These are phyloP conservation scores for Rhagonycha fulva DNA, from an alignment of 2,888 invertebrate species.

Conservation along the genomic window DNA sequence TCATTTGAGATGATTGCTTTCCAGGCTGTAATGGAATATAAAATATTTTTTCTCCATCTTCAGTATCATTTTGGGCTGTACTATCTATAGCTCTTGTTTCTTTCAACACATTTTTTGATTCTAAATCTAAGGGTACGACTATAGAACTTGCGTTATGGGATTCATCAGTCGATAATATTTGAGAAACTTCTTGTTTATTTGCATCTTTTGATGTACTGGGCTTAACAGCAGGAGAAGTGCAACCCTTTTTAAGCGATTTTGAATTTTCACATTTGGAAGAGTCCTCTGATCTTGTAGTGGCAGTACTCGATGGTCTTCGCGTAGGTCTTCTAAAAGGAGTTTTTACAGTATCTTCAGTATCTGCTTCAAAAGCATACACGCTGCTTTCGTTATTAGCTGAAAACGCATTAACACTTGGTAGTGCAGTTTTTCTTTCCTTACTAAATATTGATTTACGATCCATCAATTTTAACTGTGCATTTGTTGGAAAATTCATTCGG, in stretches of 20 bases:
- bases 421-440: slow-evolving; percentile 56
- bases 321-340: slow-evolving; percentile 63
- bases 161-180: slow-evolving; percentile 53
- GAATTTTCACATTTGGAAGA: slow-evolving; percentile 48
- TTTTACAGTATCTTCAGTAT: slow-evolving; percentile 62
- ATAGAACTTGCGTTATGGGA: slow-evolving; percentile 56
- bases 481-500: slow-evolving; percentile 3
- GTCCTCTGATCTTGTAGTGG: slow-evolving; percentile 56
- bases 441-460: slow-evolving; percentile 63
- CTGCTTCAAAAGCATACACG: slow-evolving; percentile 73
- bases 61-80: slow-evolving; percentile 57
- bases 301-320: slow-evolving; percentile 55
- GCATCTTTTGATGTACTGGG: slow-evolving; percentile 26
- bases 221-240: slow-evolving; percentile 43
- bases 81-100: slow-evolving; percentile 46
- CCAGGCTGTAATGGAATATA: slow-evolving; percentile 65
- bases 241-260: slow-evolving; percentile 41
- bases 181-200: slow-evolving; percentile 45
- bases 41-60: slow-evolving; percentile 63
- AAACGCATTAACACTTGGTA: slow-evolving; percentile 63
- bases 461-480: slow-evolving; percentile 41
- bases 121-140: slow-evolving; percentile 61
- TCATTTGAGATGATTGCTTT: slow-evolving; percentile 51
- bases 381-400: slow-evolving; percentile 72
- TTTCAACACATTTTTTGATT: slow-evolving; percentile 46